A percentile compares a stretch with the other conserved stretches of the same genome.
phyloP scores from a whole-genome alignment of 2,888 invertebrate species.

The Gastracanthus pulcherrimus region DNA sequence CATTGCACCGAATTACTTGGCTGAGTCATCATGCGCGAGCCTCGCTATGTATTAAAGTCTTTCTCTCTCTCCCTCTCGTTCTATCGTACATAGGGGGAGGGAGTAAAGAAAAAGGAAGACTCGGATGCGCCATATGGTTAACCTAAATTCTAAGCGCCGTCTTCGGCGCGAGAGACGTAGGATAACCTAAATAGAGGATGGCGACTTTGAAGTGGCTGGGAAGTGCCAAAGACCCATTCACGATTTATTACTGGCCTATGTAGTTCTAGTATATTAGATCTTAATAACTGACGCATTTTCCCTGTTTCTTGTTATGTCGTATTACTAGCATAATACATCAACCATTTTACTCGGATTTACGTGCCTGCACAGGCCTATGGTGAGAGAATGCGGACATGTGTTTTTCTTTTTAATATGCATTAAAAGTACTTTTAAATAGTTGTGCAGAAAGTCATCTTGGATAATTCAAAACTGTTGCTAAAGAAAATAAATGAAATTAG shows the following conservation, averaged over 20 bases:
- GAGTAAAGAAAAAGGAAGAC: constrained; percentile 39
- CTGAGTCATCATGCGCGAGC: constrained; percentile 40
- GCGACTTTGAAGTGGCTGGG: constrained; percentile 29
- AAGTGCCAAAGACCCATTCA: constrained; percentile 39
- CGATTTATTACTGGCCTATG: constrained; percentile 19
- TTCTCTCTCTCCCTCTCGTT: constrained; percentile 38
- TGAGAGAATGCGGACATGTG: background rate
- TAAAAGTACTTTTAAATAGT: too few relatives aligned
- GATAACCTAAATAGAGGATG: constrained; percentile 63
- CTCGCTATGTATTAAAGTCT: constrained; percentile 20
- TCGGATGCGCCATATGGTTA: constrained; percentile 67
- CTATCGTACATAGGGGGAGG: constrained; percentile 24
- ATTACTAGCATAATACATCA: background rate
- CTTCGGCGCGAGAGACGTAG: constrained; percentile 60
- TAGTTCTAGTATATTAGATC: constrained; percentile 1
- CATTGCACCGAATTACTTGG: constrained; percentile 46
- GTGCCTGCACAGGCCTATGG: too few relatives aligned
- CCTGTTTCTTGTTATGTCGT: background rate
- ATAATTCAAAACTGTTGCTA: too few relatives aligned
- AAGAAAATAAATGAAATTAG: too few relatives aligned
- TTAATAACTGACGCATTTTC: background rate
- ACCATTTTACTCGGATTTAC: background rate
- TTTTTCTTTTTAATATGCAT: background rate
- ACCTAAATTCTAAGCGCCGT: constrained; percentile 65
- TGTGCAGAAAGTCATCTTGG: too few relatives aligned